phyloP scores from a whole-genome alignment of 2,797 vertebrate species.

The Microctenopoma lineatum region DNA sequence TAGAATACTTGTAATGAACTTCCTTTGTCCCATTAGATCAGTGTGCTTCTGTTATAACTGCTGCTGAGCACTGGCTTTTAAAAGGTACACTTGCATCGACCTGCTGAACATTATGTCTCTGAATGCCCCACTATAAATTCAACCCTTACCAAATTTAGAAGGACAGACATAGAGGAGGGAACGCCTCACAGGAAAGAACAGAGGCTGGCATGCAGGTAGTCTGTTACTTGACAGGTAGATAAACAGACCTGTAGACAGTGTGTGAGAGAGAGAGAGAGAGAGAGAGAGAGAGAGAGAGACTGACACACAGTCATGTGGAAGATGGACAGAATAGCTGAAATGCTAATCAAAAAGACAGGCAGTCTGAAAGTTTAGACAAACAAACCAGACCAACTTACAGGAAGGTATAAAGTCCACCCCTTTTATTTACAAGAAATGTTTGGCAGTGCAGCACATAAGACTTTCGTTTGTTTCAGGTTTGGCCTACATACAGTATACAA shows the following conservation, averaged over 20 bases:
- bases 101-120: slow-evolving; percentile 68
- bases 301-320: background rate
- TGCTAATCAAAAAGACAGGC: slow-evolving; percentile 6
- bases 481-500: slow-evolving; percentile 38
- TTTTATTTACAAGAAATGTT: slow-evolving; percentile 36
- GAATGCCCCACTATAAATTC: slow-evolving; percentile 80
- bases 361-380: slow-evolving; percentile 22
- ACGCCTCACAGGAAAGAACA: slow-evolving; percentile 16
- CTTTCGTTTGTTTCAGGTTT: slow-evolving; percentile 51
- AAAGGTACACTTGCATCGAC: slow-evolving; percentile 5
- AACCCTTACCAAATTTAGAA: slow-evolving; percentile 64
- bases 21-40: no score
- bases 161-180: slow-evolving; percentile 62
- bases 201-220: background rate
- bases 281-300: background rate
- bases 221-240: slow-evolving; percentile 5
- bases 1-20: background rate
- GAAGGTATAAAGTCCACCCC: slow-evolving; percentile 10
- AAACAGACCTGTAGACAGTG: background rate
- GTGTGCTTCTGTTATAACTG: no score
- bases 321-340: slow-evolving; percentile 1
- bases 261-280: no score
- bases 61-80: background rate
- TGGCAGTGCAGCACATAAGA: slow-evolving; percentile 37
- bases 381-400: slow-evolving; percentile 37